Conservation (phyloP, 2,113 vertebrate genomes). For the Tympanuchus pallidicinctus region DNA sequence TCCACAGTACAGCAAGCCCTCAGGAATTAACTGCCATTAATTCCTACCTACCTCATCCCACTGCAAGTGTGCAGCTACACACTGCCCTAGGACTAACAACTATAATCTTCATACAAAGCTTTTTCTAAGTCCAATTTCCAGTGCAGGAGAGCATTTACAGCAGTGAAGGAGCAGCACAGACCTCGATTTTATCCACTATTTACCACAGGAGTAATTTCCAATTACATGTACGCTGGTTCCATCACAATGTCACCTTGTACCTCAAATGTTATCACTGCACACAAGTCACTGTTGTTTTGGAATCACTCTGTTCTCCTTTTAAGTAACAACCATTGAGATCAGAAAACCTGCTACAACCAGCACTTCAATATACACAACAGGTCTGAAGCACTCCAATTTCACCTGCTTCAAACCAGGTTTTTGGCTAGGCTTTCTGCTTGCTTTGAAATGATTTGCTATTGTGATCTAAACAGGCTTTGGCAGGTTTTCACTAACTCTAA, state of each 20-base stretch:
- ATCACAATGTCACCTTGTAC: constrained; percentile 30
- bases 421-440: neutral
- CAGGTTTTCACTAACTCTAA: neutral
- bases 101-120: neutral
- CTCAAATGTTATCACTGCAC: neutral
- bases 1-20: neutral
- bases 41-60: neutral
- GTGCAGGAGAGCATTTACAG: neutral
- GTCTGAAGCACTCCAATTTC: neutral
- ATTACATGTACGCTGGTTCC: neutral
- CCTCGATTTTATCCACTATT: neutral
- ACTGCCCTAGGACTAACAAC: neutral
- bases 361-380: neutral
- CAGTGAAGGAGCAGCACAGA: neutral
- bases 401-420: neutral
- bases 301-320: neutral
- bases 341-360: constrained; percentile 8
- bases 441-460: neutral
- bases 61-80: neutral
- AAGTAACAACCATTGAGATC: neutral
- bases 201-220: neutral
- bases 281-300: constrained; percentile 29
- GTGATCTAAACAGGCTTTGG: neutral
- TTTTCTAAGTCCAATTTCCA: neutral
- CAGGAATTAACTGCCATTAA: neutral